phyloP scores from a whole-genome alignment of 2,888 invertebrate genomes.

The Tetragonisca angustula region DNA sequence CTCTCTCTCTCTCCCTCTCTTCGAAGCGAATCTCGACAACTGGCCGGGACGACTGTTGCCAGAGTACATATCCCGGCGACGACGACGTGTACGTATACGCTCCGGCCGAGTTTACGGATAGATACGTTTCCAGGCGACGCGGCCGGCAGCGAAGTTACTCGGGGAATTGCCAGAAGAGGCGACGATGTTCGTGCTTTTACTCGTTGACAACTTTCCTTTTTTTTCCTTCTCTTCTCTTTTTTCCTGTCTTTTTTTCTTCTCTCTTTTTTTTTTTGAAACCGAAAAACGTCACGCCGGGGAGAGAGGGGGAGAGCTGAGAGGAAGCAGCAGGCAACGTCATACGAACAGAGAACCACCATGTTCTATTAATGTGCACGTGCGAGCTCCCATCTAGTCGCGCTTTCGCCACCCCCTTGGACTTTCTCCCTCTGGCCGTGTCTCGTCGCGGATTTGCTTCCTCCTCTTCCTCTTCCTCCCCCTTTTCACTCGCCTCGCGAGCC shows the following conservation, averaged over 20 bases:
- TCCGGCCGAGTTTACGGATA: constrained; percentile 74
- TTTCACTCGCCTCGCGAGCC: background rate
- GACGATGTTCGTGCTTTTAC: constrained; percentile 72
- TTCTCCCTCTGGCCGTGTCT: constrained; percentile 12
- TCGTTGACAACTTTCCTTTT: constrained; percentile 69
- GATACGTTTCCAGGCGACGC: constrained; percentile 77
- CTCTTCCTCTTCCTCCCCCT: no score
- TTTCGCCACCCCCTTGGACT: background rate
- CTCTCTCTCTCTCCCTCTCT: background rate
- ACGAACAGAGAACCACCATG: constrained; percentile 63
- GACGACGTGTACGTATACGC: constrained; percentile 58
- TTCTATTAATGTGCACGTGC: constrained; percentile 78
- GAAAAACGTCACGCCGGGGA: constrained; percentile 57
- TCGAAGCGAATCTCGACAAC: constrained; percentile 57
- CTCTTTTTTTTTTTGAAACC: constrained; percentile 30
- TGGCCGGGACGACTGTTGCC: constrained; percentile 50
- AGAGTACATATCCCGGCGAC: constrained; percentile 59
- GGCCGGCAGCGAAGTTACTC: constrained; percentile 73
- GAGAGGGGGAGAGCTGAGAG: background rate
- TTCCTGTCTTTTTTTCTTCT: no score
- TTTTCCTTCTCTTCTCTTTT: no score
- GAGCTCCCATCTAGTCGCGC: constrained; percentile 60
- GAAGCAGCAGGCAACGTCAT: constrained; percentile 43
- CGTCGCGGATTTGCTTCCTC: constrained; percentile 13
- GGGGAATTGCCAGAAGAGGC: constrained; percentile 66